Conservation (phyloP, 2,888 invertebrate species). For the Eumerus sabulonum region DNA sequence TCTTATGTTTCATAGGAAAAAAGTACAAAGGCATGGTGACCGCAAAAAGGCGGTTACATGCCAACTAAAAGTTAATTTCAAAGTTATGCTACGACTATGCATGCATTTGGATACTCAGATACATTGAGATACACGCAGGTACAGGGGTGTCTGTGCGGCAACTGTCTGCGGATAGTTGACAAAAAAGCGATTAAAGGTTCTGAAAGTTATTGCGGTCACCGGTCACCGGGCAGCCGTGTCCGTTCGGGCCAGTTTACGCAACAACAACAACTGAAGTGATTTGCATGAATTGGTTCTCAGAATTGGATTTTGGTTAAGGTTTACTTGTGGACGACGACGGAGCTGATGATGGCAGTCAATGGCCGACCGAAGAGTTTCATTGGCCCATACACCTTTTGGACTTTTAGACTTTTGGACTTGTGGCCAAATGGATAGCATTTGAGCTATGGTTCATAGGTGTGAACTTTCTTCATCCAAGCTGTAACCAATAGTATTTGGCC, state of each 20-base stretch:
- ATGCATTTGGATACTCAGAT: not conserved
- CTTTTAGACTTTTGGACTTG: too few relatives aligned
- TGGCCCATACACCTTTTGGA: too few relatives aligned
- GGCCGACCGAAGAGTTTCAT: too few relatives aligned
- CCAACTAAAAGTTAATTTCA: not conserved
- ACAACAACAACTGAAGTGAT: conserved; percentile 9
- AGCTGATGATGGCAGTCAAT: too few relatives aligned
- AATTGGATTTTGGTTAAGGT: conserved; percentile 5
- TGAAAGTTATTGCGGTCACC: conserved; percentile 19
- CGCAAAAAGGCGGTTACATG: not conserved
- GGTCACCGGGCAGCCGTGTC: not conserved
- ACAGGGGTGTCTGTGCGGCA: too few relatives aligned
- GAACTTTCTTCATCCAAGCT: too few relatives aligned
- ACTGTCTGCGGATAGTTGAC: not conserved
- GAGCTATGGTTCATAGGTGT: too few relatives aligned
- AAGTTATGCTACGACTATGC: not conserved
- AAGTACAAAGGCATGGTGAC: too few relatives aligned
- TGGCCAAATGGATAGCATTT: too few relatives aligned
- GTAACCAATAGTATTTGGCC: too few relatives aligned
- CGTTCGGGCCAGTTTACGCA: not conserved
- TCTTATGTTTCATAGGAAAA: too few relatives aligned
- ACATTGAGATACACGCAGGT: too few relatives aligned
- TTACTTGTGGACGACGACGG: not conserved
- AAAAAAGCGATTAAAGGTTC: conserved; percentile 10
- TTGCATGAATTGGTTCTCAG: conserved; percentile 7